Base-by-base conservation (phyloP, 64 coral and sea anemone genomes). In the Acropora yongei region DNA sequence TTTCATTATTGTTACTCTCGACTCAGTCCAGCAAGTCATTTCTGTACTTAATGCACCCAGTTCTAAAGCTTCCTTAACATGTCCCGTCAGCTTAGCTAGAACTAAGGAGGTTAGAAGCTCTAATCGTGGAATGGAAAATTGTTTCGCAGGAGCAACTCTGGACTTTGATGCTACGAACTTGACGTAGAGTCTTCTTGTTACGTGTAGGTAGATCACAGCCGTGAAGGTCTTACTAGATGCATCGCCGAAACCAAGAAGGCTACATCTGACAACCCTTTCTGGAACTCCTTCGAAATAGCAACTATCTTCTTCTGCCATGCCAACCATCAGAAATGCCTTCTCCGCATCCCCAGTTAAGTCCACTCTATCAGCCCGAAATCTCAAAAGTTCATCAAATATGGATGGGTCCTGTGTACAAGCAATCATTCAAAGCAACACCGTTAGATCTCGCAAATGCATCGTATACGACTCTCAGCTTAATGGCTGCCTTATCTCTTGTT, bases 321-420 rank as follows among this genome's bases (percentile, higher is more conserved):
- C 55, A 17, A 95, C 50, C 46, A 65, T 88, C 88, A 89, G 90
- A 44, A 95, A 92, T 14, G 79, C 78, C 78, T 91, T 91, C 40
- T 92, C 84, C 30, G 92, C 74, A 41, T 92, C 94, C 41, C 77
- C 78, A 20, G 66, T 40, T 7, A 92, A 18, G 16, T 86, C 86
- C 10, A 74, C 19, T 86, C 77, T 89, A 60, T 93, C 18, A 18
- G 49, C 76, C 44, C 90, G 13, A 50, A 96, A 96, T 17, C 80
- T 30, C 0, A 92, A 44, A 42, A 96, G 44, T 14, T 90, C 89
- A 48, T 93, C 90, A 44, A 90, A 8, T 12, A 93, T 80, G 75
- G 30, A 66, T 46, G 41, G 91, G 87, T 5, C 82, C 95, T 51
- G 87, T 55, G 80, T 87, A 14, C 93, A 83, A 8, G 57, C 90